Evolutionary conservation across 2,888 invertebrate species (phyloP).

Genomic region (Diabrotica balteata): DNA sequence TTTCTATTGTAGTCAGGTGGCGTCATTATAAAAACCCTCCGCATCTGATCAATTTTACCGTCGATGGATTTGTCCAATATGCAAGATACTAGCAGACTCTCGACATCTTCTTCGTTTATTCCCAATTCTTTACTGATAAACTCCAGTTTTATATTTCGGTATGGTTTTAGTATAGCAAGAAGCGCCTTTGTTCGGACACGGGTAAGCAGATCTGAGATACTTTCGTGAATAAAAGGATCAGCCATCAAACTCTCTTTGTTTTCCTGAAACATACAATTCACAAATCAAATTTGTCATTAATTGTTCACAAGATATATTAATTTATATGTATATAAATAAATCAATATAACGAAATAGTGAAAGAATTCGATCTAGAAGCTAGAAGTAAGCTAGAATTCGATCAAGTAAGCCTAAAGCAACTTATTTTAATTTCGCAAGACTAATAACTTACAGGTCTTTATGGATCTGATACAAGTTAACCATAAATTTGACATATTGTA

Average conservation of each 20-base stretch:
- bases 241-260: slow-evolving; percentile 85
- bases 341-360: too few relatives aligned
- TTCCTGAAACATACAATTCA: slow-evolving; percentile 58
- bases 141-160: slow-evolving; percentile 93
- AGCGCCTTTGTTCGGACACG: slow-evolving; percentile 96
- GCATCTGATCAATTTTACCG: slow-evolving; percentile 91
- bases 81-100: slow-evolving; percentile 93
- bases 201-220: slow-evolving; percentile 90
- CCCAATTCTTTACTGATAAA: slow-evolving; percentile 94
- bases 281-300: too few relatives aligned
- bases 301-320: too few relatives aligned
- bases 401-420: too few relatives aligned
- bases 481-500: too few relatives aligned
- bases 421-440: too few relatives aligned
- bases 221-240: slow-evolving; percentile 97
- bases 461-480: too few relatives aligned
- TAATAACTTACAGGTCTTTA: too few relatives aligned
- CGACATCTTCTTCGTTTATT: slow-evolving; percentile 91
- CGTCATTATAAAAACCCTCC: slow-evolving; percentile 86
- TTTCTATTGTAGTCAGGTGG: slow-evolving; percentile 71
- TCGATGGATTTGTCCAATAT: slow-evolving; percentile 91
- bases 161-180: slow-evolving; percentile 94
- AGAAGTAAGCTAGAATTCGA: too few relatives aligned
- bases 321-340: too few relatives aligned
- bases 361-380: too few relatives aligned